Evolutionary conservation across 92 coral and sea anemone species (phyloP).

Genomic region (Virgularia gustaviana): DNA sequence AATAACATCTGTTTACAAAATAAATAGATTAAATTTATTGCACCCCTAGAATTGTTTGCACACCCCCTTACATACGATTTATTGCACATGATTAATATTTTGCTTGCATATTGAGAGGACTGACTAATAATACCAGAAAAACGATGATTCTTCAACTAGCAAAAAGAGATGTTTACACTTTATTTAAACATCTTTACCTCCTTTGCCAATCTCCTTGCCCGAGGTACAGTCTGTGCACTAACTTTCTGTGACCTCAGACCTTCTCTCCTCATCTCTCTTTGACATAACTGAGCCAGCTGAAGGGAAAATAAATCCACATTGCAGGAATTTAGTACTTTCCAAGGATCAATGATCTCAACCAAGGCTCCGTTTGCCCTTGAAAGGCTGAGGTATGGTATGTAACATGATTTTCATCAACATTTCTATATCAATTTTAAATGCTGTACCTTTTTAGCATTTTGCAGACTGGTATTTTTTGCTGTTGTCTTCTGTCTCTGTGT

Average conservation of each 20-base stretch:
- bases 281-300: conserved; percentile 95
- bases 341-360: neutral
- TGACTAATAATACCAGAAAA: neutral
- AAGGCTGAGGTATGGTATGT: neutral
- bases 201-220: conserved; percentile 82
- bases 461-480: conserved; percentile 83
- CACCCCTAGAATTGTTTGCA: no score
- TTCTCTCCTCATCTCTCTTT: conserved; percentile 92
- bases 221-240: conserved; percentile 80
- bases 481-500: conserved; percentile 93
- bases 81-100: no score
- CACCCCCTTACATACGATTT: no score
- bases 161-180: neutral
- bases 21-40: no score
- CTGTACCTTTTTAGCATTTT: conserved; percentile 91
- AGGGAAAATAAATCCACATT: neutral
- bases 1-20: conserved; percentile 97
- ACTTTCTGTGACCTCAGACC: conserved; percentile 93
- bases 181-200: conserved; percentile 50
- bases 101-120: no score
- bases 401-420: no score
- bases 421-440: neutral
- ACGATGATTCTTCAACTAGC: neutral
- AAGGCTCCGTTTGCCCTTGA: no score
- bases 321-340: neutral